These are phyloP conservation scores for Proterorhinus semilunaris DNA, from an alignment of 2,113 vertebrate species.

Conservation along the genomic window DNA sequence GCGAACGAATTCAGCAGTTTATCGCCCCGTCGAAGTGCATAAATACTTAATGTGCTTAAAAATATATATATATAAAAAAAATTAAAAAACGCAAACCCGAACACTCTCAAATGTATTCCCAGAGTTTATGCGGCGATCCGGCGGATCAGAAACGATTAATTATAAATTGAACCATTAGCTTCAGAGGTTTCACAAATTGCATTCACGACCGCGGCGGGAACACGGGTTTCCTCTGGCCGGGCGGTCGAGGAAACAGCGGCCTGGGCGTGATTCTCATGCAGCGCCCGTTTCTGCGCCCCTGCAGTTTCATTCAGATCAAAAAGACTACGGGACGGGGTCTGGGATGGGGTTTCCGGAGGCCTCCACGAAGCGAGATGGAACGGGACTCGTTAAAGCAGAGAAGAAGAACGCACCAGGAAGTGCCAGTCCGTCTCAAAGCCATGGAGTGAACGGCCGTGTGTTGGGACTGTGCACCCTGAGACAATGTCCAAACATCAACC, in stretches of 20 bases:
- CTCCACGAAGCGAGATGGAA: slow-evolving; percentile 56
- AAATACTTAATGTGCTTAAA: slow-evolving; percentile 89
- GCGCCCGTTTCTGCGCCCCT: slow-evolving; percentile 53
- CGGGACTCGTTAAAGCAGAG: slow-evolving; percentile 64
- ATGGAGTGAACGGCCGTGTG: no score
- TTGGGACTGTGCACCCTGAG: no score
- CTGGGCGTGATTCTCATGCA: slow-evolving; percentile 63
- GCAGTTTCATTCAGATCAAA: slow-evolving; percentile 76
- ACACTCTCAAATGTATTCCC: slow-evolving; percentile 75
- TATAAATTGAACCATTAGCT: slow-evolving; percentile 78
- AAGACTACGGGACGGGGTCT: slow-evolving; percentile 61
- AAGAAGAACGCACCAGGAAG: slow-evolving; percentile 30
- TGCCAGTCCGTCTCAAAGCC: no score
- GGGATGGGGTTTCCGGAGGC: slow-evolving; percentile 60
- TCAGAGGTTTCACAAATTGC: slow-evolving; percentile 52
- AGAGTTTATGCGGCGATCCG: slow-evolving; percentile 94
- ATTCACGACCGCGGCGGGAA: slow-evolving; percentile 56
- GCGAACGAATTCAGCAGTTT: slow-evolving; percentile 76
- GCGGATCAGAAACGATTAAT: slow-evolving; percentile 94
- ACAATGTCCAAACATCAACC: no score
- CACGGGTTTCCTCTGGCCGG: slow-evolving; percentile 62
- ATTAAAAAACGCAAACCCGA: slow-evolving; percentile 68
- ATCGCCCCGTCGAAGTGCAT: slow-evolving; percentile 91
- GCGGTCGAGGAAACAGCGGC: slow-evolving; percentile 48
- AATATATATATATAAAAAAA: slow-evolving; percentile 11